A percentile compares a stretch with the other conserved stretches of the same genome.
phyloP scores from a whole-genome alignment of 2,113 vertebrate genomes.

The Oncorhynchus clarkii region DNA sequence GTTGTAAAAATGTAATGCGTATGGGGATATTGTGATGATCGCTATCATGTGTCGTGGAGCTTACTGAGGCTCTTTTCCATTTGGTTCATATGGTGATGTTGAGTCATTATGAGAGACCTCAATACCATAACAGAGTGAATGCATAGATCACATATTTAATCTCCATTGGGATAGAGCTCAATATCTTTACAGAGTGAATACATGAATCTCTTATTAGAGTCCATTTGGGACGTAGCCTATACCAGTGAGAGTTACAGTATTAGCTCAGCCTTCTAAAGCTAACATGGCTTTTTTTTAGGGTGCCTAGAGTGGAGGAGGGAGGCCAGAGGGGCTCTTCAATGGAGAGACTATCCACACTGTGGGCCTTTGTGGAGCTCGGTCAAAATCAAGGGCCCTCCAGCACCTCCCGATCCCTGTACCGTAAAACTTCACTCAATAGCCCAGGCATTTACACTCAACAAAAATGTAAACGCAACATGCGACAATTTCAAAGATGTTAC shows the following conservation, averaged over 20 bases:
- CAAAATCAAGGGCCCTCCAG: neutral
- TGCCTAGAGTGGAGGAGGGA: too few species aligned
- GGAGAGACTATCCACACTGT: neutral
- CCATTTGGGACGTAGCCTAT: neutral
- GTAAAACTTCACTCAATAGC: too few species aligned
- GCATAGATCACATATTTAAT: too few species aligned
- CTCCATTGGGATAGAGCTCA: too few species aligned
- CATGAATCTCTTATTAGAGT: neutral
- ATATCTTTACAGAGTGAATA: neutral
- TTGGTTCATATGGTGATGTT: neutral
- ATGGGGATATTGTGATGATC: neutral
- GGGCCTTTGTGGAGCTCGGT: neutral
- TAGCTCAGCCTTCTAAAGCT: neutral
- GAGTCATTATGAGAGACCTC: neutral
- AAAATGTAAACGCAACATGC: too few species aligned
- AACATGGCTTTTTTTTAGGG: neutral
- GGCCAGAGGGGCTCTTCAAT: neutral
- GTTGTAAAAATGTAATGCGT: neutral
- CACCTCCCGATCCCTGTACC: neutral
- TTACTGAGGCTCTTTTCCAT: neutral
- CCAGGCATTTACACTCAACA: too few species aligned
- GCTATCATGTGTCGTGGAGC: neutral
- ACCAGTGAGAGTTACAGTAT: neutral
- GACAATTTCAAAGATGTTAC: too few species aligned
- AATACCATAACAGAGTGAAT: too few species aligned